Base-by-base conservation (phyloP, 2,113 vertebrate species). In the Carassius gibelio region DNA sequence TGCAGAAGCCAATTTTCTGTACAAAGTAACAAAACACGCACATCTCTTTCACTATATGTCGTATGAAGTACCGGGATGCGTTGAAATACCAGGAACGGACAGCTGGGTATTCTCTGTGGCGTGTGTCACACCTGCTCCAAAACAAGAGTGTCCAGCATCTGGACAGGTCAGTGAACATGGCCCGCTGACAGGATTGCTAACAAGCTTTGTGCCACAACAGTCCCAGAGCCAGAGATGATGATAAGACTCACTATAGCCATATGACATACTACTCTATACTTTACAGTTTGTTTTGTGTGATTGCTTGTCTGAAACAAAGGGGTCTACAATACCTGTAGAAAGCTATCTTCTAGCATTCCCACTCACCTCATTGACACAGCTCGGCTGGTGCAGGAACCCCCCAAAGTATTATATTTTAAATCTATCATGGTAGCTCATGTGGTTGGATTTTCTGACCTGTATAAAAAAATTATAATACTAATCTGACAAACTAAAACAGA, bases 121-220 rank as follows among this genome's bases (percentile, higher is more conserved):
- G 7, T 50, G 21, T 83, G 68, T 85, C 84, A 69, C 75, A 88
- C 59, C 84, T 83, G 84, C 80, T 86, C 68, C 75, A 66, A 77
- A 69, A 68, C 42, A 45, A 61, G 36, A 45, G 68, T 76, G 57
- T 75, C 71, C 72, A n/a, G 71, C 79, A 76, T 81, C 59, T 76
- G 62, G 83, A 75, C 78, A 75, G 86, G 86, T 87, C 83, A 82
- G n/a, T 36, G 86, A 59, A 66, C 84, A 75, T 13, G 42, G 19
- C 21, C 55, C 14, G 38, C 68, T 74, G 72, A 85, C 84, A 86
- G 68, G n/a, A 82, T 17, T 52, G 45, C 48, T 82, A 82, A 82
- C 80, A 82, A 82, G 80, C 80, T 36, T 69, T 36, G 80, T 52
- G 45, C 64, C 80, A 55, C 80, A 61, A 64, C 55, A 30, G 48